phyloP scores from a whole-genome alignment of 1,140 invertebrate species.

The Drosophila pruinosa region DNA sequence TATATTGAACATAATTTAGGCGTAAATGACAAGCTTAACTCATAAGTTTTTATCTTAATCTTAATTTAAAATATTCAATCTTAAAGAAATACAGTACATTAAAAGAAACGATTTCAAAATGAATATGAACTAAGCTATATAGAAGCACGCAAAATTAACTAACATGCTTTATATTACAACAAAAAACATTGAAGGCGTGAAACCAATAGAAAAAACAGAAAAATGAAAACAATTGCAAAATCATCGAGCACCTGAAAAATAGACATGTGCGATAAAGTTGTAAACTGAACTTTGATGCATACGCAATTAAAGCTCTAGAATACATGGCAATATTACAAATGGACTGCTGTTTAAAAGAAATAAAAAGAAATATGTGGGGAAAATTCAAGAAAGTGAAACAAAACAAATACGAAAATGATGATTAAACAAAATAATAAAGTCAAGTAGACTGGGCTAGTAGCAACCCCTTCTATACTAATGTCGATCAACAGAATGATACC shows the following conservation, averaged over 20 bases:
- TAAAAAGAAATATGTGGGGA: not conserved
- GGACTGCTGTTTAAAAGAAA: slow-evolving; percentile 37
- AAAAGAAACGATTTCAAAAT: slow-evolving; percentile 47
- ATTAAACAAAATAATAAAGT: slow-evolving; percentile 5
- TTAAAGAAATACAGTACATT: slow-evolving; percentile 58
- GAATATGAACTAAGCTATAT: slow-evolving; percentile 59
- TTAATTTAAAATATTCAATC: slow-evolving; percentile 66
- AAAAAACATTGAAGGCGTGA: slow-evolving; percentile 11
- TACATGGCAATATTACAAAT: slow-evolving; percentile 49
- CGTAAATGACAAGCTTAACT: slow-evolving; percentile 76
- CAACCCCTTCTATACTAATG: slow-evolving; percentile 30
- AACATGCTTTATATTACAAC: slow-evolving; percentile 36
- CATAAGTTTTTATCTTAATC: slow-evolving; percentile 75
- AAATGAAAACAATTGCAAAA: slow-evolving; percentile 30
- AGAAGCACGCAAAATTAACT: slow-evolving; percentile 60
- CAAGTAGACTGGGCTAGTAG: slow-evolving; percentile 42
- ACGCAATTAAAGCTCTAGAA: slow-evolving; percentile 57
- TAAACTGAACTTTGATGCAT: slow-evolving; percentile 60
- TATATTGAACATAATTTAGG: slow-evolving; percentile 73
- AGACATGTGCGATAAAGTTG: slow-evolving; percentile 50
- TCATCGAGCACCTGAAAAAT: slow-evolving; percentile 34
- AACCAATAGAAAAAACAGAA: slow-evolving; percentile 11
- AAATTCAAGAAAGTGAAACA: not conserved
- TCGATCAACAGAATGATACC: slow-evolving; percentile 39
- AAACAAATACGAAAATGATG: not conserved